phyloP scores from a whole-genome alignment of 2,888 invertebrate genomes.

The Isoperla grammatica region DNA sequence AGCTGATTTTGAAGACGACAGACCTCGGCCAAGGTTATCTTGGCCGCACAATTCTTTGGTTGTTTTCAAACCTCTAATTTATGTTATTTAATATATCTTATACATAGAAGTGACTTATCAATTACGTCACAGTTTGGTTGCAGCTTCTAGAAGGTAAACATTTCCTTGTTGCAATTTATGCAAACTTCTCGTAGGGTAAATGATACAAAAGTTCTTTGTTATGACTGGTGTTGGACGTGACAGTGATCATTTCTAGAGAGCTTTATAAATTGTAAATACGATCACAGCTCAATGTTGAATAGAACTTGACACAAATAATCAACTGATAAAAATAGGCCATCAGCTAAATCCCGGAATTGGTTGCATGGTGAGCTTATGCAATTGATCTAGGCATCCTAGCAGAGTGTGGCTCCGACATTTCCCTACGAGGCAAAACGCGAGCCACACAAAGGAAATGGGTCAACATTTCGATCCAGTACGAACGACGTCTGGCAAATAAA shows the following conservation, averaged over 20 bases:
- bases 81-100: conserved; percentile 6
- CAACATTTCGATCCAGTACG: too few species aligned
- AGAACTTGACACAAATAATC: too few species aligned
- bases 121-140: conserved; percentile 21
- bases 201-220: conserved; percentile 11
- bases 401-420: too few species aligned
- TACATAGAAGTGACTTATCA: conserved; percentile 7
- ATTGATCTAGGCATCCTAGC: too few species aligned
- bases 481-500: too few species aligned
- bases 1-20: conserved; percentile 27
- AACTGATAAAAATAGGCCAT: too few species aligned
- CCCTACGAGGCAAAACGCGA: too few species aligned
- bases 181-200: neutral
- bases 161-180: neutral
- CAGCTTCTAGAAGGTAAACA: conserved; percentile 26
- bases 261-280: neutral
- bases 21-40: conserved; percentile 25
- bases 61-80: conserved; percentile 5
- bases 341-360: too few species aligned
- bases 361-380: too few species aligned
- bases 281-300: too few species aligned
- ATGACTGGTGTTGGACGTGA: conserved; percentile 5
- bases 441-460: too few species aligned
- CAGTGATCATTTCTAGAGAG: neutral
- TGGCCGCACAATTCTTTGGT: conserved; percentile 3